These are phyloP conservation scores for Philereme vetulata DNA, from an alignment of 2,888 invertebrate species.

Conservation along the genomic window DNA sequence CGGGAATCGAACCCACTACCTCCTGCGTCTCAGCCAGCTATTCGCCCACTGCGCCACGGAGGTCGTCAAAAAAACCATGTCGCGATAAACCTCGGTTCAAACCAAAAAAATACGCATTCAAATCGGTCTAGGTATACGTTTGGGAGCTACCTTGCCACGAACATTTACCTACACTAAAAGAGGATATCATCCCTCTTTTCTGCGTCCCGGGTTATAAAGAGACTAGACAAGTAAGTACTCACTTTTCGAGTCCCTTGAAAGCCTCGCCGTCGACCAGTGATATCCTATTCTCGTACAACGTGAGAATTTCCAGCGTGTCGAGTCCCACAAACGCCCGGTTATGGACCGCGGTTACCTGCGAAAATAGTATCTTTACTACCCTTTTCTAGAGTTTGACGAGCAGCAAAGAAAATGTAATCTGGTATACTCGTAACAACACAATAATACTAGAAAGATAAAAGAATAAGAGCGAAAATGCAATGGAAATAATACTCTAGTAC, in stretches of 20 bases:
- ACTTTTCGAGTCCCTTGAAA: conserved; percentile 94
- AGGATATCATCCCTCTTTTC: too few relatives aligned
- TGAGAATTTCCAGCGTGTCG: conserved; percentile 93
- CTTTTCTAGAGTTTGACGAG: neutral
- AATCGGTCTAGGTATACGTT: too few relatives aligned
- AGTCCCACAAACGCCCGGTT: conserved; percentile 93
- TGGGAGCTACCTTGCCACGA: too few relatives aligned
- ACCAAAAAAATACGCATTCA: too few relatives aligned
- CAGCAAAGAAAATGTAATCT: neutral
- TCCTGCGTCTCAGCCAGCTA: too few relatives aligned
- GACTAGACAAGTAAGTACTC: conserved; percentile 58
- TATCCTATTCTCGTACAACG: conserved; percentile 94
- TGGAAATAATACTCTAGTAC: neutral
- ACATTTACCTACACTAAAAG: too few relatives aligned
- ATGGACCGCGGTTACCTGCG: conserved; percentile 88
- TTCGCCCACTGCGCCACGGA: too few relatives aligned
- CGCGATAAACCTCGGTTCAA: too few relatives aligned
- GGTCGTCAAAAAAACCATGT: too few relatives aligned
- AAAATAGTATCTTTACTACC: too few relatives aligned
- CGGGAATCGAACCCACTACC: too few relatives aligned
- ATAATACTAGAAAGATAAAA: neutral
- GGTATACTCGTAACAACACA: neutral
- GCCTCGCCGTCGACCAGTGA: conserved; percentile 91
- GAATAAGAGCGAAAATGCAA: neutral
- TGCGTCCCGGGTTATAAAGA: too few relatives aligned